phyloP scores from a whole-genome alignment of 2,888 invertebrate genomes.

The Bimastos eiseni region DNA sequence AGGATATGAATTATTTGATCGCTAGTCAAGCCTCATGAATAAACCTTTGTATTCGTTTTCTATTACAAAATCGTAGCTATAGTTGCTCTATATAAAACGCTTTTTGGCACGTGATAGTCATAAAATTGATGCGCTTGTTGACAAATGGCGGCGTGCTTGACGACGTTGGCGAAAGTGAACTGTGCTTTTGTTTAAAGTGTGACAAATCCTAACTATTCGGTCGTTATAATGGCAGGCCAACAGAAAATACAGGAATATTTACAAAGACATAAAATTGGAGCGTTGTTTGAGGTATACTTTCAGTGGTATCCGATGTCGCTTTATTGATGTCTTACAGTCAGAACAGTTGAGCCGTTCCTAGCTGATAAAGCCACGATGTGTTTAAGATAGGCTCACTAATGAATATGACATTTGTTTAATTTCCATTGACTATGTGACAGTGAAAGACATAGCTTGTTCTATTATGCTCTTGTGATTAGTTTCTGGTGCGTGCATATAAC shows the following conservation, averaged over 20 bases:
- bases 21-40: too few species aligned
- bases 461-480: not conserved
- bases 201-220: not conserved
- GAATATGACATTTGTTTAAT: not conserved
- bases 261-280: slow-evolving; percentile 21
- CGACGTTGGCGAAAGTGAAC: not conserved
- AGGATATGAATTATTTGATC: too few species aligned
- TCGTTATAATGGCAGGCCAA: slow-evolving; percentile 3
- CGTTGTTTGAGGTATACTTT: slow-evolving; percentile 15
- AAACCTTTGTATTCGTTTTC: too few species aligned
- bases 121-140: not conserved
- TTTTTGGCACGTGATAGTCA: too few species aligned
- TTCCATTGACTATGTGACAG: not conserved
- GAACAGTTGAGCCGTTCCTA: not conserved
- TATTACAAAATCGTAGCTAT: too few species aligned
- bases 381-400: not conserved
- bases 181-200: not conserved
- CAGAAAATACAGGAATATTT: slow-evolving; percentile 24
- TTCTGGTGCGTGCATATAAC: not conserved
- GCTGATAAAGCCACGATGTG: not conserved
- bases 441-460: not conserved
- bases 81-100: too few species aligned
- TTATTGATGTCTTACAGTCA: too few species aligned
- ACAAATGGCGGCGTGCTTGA: not conserved
- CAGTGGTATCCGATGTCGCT: not conserved